Percentiles rank a stretch among this genome's conserved stretches.
Evolutionary conservation across 2,113 vertebrate species (phyloP).

Genomic region (Chionis minor): DNA sequence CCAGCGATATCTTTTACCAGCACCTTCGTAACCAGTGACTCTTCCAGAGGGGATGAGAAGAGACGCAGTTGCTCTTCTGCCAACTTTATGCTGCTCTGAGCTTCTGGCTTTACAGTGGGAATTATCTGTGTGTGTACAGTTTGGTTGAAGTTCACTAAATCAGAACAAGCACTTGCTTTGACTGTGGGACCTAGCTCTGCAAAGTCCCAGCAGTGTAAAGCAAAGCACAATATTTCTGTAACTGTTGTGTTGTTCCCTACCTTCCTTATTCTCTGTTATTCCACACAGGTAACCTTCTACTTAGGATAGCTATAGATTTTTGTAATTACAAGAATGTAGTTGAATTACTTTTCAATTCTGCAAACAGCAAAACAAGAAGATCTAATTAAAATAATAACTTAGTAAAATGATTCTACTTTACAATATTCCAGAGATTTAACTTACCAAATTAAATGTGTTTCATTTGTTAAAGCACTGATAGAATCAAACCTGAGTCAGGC

Average conservation of each 20-base stretch:
- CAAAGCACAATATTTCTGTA: neutral
- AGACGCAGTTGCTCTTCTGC: neutral
- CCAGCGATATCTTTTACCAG: neutral
- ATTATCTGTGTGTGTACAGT: neutral
- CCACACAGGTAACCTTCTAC: neutral
- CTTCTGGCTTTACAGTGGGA: neutral
- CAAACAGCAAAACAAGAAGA: neutral
- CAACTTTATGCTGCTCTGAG: neutral
- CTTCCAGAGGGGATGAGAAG: neutral
- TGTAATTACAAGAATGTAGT: neutral
- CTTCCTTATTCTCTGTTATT: neutral
- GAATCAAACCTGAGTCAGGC: neutral
- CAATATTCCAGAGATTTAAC: neutral
- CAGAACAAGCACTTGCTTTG: neutral
- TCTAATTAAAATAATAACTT: neutral
- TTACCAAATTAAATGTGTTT: neutral
- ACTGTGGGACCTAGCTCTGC: neutral
- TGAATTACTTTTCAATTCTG: neutral
- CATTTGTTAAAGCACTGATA: neutral
- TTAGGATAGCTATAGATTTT: neutral
- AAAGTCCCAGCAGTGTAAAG: neutral
- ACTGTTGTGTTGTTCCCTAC: neutral
- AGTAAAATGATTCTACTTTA: neutral
- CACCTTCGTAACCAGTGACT: neutral
- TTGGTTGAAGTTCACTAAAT: neutral